Evolutionary conservation across 2,797 vertebrate genomes (phyloP).

Genomic region (Coendou prehensilis): DNA sequence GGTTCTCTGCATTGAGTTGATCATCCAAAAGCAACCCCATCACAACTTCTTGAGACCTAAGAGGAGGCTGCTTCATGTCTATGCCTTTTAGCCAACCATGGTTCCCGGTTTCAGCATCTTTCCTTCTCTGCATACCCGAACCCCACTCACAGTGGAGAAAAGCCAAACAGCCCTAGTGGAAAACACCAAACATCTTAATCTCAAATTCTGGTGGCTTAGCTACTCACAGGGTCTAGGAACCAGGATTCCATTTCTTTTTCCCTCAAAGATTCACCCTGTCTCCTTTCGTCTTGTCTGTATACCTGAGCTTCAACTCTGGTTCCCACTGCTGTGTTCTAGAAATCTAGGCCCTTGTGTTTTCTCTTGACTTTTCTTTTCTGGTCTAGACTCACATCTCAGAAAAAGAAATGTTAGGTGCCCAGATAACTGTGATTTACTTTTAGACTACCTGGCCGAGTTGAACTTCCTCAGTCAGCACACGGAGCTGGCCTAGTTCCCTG

Average conservation of each 20-base stretch:
- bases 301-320: background rate
- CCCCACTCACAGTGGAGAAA: background rate
- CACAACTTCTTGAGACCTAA: background rate
- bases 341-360: background rate
- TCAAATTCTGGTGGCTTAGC: background rate
- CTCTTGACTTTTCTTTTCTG: background rate
- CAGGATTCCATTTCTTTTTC: background rate
- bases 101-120: background rate
- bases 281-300: background rate
- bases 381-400: background rate
- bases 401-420: background rate
- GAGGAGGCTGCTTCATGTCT: background rate
- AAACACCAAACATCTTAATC: background rate
- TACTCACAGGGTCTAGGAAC: background rate
- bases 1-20: background rate
- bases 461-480: background rate
- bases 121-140: background rate
- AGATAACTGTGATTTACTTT: background rate
- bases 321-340: background rate
- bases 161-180: background rate
- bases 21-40: background rate
- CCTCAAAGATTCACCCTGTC: background rate
- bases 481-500: background rate
- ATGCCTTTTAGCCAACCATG: background rate
- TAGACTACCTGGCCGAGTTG: background rate